phyloP scores from a whole-genome alignment of 2,888 invertebrate species.

The Lysandra bellargus region DNA sequence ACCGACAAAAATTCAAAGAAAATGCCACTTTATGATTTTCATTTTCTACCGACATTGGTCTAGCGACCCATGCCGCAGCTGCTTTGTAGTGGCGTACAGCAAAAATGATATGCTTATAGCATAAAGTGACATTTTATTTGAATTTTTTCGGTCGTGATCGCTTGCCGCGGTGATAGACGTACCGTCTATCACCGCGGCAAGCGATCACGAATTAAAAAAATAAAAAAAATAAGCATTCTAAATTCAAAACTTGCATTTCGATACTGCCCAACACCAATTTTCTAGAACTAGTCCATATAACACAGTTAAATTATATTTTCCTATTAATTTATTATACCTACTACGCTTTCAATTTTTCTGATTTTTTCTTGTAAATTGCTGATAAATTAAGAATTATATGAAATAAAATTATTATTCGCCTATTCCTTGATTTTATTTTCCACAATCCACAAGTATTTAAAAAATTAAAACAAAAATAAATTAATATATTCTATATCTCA shows the following conservation, averaged over 20 bases:
- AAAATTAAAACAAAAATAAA: background rate
- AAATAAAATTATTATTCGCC: constrained; percentile 76
- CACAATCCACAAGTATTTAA: background rate
- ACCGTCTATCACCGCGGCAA: too few relatives aligned
- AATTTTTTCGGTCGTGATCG: too few relatives aligned
- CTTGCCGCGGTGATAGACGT: too few relatives aligned
- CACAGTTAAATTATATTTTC: constrained; percentile 25
- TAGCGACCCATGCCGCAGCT: too few relatives aligned
- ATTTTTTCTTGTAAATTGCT: constrained; percentile 52
- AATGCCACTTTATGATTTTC: background rate
- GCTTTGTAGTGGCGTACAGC: too few relatives aligned
- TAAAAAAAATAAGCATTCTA: constrained; percentile 31
- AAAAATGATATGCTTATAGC: background rate
- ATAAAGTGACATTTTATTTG: background rate
- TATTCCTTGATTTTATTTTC: constrained; percentile 49
- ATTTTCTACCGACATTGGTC: background rate
- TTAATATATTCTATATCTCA: too few relatives aligned
- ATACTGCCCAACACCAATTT: constrained; percentile 23
- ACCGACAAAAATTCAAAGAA: too few relatives aligned
- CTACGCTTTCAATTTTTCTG: constrained; percentile 31
- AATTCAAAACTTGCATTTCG: constrained; percentile 27
- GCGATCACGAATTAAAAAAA: too few relatives aligned
- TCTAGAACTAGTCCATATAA: constrained; percentile 10
- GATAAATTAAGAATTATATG: constrained; percentile 68
- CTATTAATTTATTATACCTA: constrained; percentile 27